phyloP scores from a whole-genome alignment of 64 coral and sea anemone genomes.

The Anthopleura sola region DNA sequence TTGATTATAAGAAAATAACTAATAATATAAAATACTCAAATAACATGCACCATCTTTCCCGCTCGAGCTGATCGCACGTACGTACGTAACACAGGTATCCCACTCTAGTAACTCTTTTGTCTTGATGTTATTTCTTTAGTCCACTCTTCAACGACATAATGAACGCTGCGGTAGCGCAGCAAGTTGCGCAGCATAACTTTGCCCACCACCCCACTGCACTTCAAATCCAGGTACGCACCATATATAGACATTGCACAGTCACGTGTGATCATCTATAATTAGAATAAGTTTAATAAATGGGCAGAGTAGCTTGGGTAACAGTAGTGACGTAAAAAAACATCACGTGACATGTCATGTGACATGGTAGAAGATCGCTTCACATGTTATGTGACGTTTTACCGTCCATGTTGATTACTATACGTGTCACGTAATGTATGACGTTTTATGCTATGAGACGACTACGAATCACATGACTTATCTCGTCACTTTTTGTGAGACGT shows the following conservation, averaged over 20 bases:
- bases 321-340: background rate
- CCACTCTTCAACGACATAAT: conserved; percentile 86
- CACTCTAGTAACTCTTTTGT: conserved; percentile 11
- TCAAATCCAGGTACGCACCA: conserved; percentile 69
- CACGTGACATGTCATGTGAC: background rate
- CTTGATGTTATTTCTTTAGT: conserved; percentile 37
- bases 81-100: background rate
- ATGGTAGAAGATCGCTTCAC: too few species aligned
- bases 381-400: too few species aligned
- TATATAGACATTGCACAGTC: conserved; percentile 11
- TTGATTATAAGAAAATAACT: too few species aligned
- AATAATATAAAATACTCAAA: too few species aligned
- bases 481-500: too few species aligned
- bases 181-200: conserved; percentile 70
- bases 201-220: conserved; percentile 61
- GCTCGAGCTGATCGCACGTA: background rate
- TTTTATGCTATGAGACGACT: too few species aligned
- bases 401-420: too few species aligned
- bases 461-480: too few species aligned
- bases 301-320: background rate
- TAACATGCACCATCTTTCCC: too few species aligned
- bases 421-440: too few species aligned
- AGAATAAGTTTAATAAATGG: background rate
- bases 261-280: conserved; percentile 6
- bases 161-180: conserved; percentile 56